Base-by-base conservation (phyloP, 92 coral and sea anemone species). In the Virgularia gustaviana region DNA sequence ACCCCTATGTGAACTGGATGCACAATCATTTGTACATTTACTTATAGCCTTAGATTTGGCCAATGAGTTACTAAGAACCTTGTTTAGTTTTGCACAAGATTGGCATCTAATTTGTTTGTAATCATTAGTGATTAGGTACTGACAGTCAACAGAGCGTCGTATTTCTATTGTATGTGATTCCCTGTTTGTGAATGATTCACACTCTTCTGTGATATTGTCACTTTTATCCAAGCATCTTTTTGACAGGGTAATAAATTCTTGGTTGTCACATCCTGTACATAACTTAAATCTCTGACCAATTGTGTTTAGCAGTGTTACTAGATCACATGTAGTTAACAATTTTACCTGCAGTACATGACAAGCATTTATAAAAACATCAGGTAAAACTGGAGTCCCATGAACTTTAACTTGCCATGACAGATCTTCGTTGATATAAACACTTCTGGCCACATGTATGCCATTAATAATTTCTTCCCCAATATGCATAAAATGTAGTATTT, bases 391-490 rank as follows among this genome's bases (percentile, higher is more conserved):
- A 22, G 49, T 36, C n/a, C 79, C 79, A 57, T 73, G 79, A 35
- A 73, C 19, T 73, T 73, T 57, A 9, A 56, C 70, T 25, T 44
- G 33, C 73, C 79, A 73, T 36, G 79, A 24, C 2, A 73, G 39
- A 37, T 73, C 73, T 59, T n/a, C 37, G 36, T 73, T 9, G 28
- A 73, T 63, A 2, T 3, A 31, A 11, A 73, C 70, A 6, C 52
- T 54, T 57, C 79, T 73, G 55, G 65, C 65, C n/a, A 57, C 79
- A 1, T 36, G 79, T 16, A 73, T 73, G 12, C 64, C 65, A 36
- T 73, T 63, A 31, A 73, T 59, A 36, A 34, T 6, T 7, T 35
- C 53, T 55, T 57, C 51, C 23, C 59, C 73, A 51, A 73, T 33
- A 16, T 60, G 36, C 36, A 60, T 60, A 34, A 60, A 60, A 33